A percentile compares a stretch with the other conserved stretches of the same genome.
Conservation (phyloP, 2,797 vertebrate genomes). For the Falco berigora region DNA sequence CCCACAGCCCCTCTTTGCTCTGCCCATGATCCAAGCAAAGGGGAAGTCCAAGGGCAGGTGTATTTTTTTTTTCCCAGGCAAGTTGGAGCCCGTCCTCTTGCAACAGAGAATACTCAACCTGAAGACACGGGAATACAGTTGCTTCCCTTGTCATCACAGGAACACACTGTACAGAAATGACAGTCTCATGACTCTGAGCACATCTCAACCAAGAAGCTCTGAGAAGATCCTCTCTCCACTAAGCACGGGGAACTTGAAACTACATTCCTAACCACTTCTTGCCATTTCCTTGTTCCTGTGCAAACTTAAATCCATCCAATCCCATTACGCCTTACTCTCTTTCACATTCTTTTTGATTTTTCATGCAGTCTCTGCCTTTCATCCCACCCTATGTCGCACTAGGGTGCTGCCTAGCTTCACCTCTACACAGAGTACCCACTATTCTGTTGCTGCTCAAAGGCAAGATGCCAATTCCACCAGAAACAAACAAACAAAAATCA, state of each 20-base stretch:
- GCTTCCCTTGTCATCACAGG: neutral
- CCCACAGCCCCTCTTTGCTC: neutral
- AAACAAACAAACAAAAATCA: neutral
- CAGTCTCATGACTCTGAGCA: slow-evolving; percentile 12
- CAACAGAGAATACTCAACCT: slow-evolving; percentile 15
- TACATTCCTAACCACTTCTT: slow-evolving; percentile 29
- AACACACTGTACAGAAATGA: slow-evolving; percentile 33
- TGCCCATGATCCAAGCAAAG: neutral
- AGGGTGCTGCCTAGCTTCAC: neutral
- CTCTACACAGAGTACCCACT: neutral
- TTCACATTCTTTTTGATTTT: neutral
- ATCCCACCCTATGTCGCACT: neutral
- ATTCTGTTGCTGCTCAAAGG: neutral
- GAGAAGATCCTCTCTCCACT: neutral
- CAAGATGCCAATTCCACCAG: neutral
- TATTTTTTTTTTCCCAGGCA: neutral
- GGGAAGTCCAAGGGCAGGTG: neutral
- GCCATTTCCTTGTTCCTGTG: neutral
- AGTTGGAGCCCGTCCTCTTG: neutral
- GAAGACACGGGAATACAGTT: neutral
- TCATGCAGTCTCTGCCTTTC: neutral
- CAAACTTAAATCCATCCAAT: neutral
- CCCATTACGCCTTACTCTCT: neutral
- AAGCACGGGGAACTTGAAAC: slow-evolving; percentile 13
- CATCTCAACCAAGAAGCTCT: neutral